phyloP scores from a whole-genome alignment of 2,888 invertebrate species.

The Cheilosia grossa region DNA sequence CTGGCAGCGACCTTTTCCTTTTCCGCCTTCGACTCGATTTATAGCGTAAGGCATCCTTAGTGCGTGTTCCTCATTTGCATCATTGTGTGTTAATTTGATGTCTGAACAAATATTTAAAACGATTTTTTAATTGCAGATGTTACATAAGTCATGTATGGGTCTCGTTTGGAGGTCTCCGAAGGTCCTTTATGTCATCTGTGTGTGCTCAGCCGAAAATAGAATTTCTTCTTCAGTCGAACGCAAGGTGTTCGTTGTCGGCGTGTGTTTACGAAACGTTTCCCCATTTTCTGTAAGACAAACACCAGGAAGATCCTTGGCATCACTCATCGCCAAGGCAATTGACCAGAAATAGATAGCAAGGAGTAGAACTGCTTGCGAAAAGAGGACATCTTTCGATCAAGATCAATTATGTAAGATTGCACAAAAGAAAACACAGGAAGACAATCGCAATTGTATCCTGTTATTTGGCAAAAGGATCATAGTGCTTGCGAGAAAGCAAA shows the following conservation, averaged over 20 bases:
- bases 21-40: slow-evolving; percentile 32
- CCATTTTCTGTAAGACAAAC: slow-evolving; percentile 19
- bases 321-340: slow-evolving; percentile 48
- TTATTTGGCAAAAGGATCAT: slow-evolving; percentile 61
- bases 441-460: slow-evolving; percentile 52
- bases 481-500: slow-evolving; percentile 28
- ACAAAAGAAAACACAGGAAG: slow-evolving; percentile 51
- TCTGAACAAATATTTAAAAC: slow-evolving; percentile 74
- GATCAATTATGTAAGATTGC: slow-evolving; percentile 59
- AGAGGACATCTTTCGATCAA: slow-evolving; percentile 63
- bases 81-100: slow-evolving; percentile 73
- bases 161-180: slow-evolving; percentile 58
- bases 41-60: slow-evolving; percentile 50
- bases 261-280: slow-evolving; percentile 49
- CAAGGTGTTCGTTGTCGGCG: slow-evolving; percentile 55
- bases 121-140: slow-evolving; percentile 73
- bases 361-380: slow-evolving; percentile 45
- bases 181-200: slow-evolving; percentile 51
- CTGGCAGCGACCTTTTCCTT: slow-evolving; percentile 19
- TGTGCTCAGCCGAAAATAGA: slow-evolving; percentile 57
- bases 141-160: slow-evolving; percentile 66
- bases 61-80: slow-evolving; percentile 73
- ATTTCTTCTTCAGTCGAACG: slow-evolving; percentile 24
- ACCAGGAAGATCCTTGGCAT: slow-evolving; percentile 27
- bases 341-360: slow-evolving; percentile 71